Base-by-base conservation (phyloP, 92 coral and sea anemone genomes). In the Palythoa heliodiscus region DNA sequence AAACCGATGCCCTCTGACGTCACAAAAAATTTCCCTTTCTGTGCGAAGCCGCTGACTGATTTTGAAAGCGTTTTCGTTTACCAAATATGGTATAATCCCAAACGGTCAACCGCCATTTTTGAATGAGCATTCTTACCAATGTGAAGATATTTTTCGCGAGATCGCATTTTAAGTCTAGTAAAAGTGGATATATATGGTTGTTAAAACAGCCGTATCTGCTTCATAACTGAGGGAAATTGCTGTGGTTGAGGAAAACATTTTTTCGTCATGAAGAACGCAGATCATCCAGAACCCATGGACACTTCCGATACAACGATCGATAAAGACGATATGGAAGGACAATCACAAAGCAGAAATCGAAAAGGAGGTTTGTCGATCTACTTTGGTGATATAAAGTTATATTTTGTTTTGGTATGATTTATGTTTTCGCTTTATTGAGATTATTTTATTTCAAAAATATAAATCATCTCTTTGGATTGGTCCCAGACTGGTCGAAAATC, bases 101-200 rank as follows among this genome's bases (percentile, higher is more conserved):
- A 83, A 83, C 78, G 78, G 87, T 70, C 91, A 94, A 94, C 98
- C 98, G 95, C 98, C 98, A 94, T 94, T 94, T 94, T 94, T 94
- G 98, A 94, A 94, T 17, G 72, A 47, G 9, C 38, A 22, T 43
- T 79, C 61, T 47, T 79, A 63, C 64, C 84, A 60, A 79, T 79
- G 74, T 64, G 73, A 80, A 80, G 57, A 14, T 64, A 43, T 55
- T 23, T 43, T 50, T 17, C 39, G 29, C 66, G 43, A 24, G 16
- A n/a, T 7, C 38, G 53, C 73, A 10, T n/a, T 80, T 80, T 14
- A 29, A 47, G 23, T 39, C 61, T 7, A 12, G 64, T 16, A 80
- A 64, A 20, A 47, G 73, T 25, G 52, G 37, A 35, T 54, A 57
- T 0, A 29, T 6, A 53, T 20, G 15, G 81, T 60, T 37, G 35